A percentile compares a stretch with the other conserved stretches of the same genome.
Evolutionary conservation across 2,797 vertebrate genomes (phyloP).

Genomic region (Ambastaia sidthimunki): DNA sequence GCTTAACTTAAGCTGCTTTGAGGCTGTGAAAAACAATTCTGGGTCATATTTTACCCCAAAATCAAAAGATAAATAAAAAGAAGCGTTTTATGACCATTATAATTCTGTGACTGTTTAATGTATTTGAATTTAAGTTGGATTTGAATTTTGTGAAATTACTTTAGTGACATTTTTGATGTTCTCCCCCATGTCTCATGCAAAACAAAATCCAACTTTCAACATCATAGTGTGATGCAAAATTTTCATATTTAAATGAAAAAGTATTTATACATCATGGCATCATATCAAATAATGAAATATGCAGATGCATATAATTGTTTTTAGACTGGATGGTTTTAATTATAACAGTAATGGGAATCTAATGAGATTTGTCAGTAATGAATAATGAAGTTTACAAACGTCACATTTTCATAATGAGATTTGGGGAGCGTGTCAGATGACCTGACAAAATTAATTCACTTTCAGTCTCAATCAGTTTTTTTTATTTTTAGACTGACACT

Average conservation of each 20-base stretch:
- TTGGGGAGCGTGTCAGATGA: neutral
- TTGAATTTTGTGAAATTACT: neutral
- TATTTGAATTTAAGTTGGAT: too few relatives aligned
- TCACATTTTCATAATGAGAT: too few relatives aligned
- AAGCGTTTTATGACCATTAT: neutral
- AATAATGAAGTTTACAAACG: neutral
- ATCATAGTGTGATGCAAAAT: neutral
- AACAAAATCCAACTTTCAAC: neutral
- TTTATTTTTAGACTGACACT: neutral
- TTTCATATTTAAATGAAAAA: neutral
- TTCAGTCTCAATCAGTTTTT: neutral
- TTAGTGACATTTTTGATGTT: neutral
- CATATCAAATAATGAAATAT: neutral
- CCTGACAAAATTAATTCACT: neutral
- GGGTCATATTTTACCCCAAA: neutral
- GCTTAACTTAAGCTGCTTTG: neutral
- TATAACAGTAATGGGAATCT: constrained; percentile 3
- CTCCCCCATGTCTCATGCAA: neutral
- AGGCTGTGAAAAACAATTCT: neutral
- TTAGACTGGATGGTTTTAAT: neutral
- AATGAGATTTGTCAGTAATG: neutral
- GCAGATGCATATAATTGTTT: neutral
- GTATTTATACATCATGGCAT: neutral
- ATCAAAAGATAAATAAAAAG: neutral
- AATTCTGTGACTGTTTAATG: neutral